Base-by-base conservation (phyloP, 2,888 invertebrate species). In the Dromius quadrimaculatus region DNA sequence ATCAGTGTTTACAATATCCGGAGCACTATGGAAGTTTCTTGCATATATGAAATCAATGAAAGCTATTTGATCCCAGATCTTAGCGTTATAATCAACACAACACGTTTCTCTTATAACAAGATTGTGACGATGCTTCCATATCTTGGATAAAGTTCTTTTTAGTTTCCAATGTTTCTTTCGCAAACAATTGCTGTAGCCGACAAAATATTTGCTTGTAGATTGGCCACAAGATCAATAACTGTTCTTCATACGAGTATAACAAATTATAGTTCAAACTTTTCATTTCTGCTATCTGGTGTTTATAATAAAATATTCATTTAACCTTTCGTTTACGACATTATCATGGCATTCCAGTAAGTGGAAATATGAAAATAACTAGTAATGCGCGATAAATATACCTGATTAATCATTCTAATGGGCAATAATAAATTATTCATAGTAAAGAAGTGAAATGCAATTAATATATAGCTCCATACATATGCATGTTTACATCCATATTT, bases 221-320 rank as follows among this genome's bases (percentile, higher is more conserved):
- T 47, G 5, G 8, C 22, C 5, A 9, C 23, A 50, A 23, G 23
- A 50, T 50, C 47, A 54, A 54, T 54, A 54, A 5, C 15, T 9
- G 8, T 28, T 54, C 28, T n/a, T n/a, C n/a, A n/a, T 54, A 23
- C 15, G 20, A 47, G n/a, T 5, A 47, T 22, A 23, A 19, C n/a
- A 28, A 28, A 28, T 54, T 43, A 17, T 43, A 28, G 13, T 11
- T 23, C 13, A 28, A 15, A 15, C 13, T 15, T 54, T 54, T 28
- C 28, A 23, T 54, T 17, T 54, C 28, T 54, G 50, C 28, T 54
- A 54, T 54, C 50, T 54, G 50, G 9, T 28, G 17, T 54, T 54
- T 54, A 13, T 54, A 54, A 54, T 54, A 8, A 54, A 54, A 54
- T 54, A 54, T 54, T 54, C 28, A 54, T 54, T 54, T 54, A 28